phyloP scores from a whole-genome alignment of 2,888 invertebrate genomes.

The Elmis aenea region DNA sequence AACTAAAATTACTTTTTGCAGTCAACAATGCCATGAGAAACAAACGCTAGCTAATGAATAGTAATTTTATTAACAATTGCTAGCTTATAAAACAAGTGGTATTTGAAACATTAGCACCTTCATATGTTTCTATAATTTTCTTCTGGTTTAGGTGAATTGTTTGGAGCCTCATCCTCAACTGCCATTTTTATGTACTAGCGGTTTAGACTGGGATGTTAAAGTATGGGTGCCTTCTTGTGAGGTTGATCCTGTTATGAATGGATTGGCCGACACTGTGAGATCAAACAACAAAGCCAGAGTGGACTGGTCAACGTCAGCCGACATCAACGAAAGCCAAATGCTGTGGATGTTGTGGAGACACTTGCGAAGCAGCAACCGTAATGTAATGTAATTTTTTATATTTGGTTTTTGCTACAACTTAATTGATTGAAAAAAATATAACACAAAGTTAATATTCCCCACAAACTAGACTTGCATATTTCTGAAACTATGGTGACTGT shows the following conservation, averaged over 20 bases:
- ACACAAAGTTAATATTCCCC: constrained; percentile 5
- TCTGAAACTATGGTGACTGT: too few relatives aligned
- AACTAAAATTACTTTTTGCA: too few relatives aligned
- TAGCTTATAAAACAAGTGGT: neutral
- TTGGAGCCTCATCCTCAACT: constrained; percentile 85
- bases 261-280: constrained; percentile 46
- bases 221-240: constrained; percentile 80
- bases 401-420: constrained; percentile 3
- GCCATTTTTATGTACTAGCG: constrained; percentile 86
- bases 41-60: too few relatives aligned
- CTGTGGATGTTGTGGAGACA: constrained; percentile 44
- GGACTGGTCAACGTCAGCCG: constrained; percentile 23
- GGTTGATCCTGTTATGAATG: constrained; percentile 53
- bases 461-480: too few relatives aligned
- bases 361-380: constrained; percentile 30
- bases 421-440: too few relatives aligned
- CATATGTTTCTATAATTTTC: constrained; percentile 1
- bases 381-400: constrained; percentile 7
- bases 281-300: constrained; percentile 31
- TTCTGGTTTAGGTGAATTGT: constrained; percentile 70
- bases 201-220: constrained; percentile 87
- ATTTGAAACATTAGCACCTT: neutral
- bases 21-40: too few relatives aligned
- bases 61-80: too few relatives aligned
- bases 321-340: constrained; percentile 38